A percentile compares a stretch with the other conserved stretches of the same genome.
phyloP scores from a whole-genome alignment of 2,113 vertebrate species.

The Archilochus colubris region DNA sequence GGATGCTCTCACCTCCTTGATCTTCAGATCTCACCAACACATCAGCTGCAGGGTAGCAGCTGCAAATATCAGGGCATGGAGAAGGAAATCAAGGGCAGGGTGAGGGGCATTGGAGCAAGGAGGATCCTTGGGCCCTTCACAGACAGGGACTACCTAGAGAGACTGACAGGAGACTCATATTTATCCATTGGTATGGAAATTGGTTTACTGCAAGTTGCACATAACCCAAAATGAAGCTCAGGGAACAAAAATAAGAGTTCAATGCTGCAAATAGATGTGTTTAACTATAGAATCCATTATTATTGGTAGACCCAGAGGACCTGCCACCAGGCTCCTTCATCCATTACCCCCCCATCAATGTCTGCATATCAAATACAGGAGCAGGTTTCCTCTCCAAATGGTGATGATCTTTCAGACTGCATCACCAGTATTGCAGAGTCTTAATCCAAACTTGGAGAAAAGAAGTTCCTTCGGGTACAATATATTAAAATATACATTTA shows the following conservation, averaged over 20 bases:
- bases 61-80: not conserved
- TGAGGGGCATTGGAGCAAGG: rapidly evolving
- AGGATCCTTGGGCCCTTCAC: not conserved
- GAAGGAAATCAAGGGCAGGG: not conserved
- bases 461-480: not conserved
- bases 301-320: not conserved
- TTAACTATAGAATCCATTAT: not conserved
- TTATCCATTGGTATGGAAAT: not conserved
- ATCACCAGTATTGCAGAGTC: too few relatives aligned
- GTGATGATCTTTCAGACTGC: not conserved
- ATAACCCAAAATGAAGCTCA: not conserved
- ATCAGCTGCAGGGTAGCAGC: not conserved
- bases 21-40: not conserved
- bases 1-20: not conserved
- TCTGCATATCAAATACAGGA: not conserved
- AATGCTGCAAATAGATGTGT: not conserved
- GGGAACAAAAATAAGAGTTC: not conserved
- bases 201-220: not conserved
- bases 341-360: rapidly evolving
- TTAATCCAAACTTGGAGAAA: not conserved
- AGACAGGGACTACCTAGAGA: not conserved
- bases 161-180: not conserved
- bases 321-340: rapidly evolving
- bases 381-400: not conserved
- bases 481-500: not conserved